Percentiles rank a stretch among this genome's conserved stretches.
Evolutionary conservation across 1,140 invertebrate species (phyloP).

Genomic region (Drosophila subpulchrella): DNA sequence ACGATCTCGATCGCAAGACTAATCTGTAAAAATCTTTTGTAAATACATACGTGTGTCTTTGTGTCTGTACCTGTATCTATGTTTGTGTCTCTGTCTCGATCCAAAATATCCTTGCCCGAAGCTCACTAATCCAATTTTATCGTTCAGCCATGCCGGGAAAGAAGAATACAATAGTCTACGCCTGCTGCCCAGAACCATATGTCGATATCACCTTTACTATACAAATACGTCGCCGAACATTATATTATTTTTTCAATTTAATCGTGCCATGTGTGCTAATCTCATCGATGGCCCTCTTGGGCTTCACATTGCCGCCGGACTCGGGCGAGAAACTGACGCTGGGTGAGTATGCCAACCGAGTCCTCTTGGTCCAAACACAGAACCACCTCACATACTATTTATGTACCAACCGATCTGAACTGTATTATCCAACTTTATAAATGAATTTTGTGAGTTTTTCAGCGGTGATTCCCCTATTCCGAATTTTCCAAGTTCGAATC

Average conservation of each 20-base stretch:
- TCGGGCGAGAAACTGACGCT: slow-evolving; percentile 99
- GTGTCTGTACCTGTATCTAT: slow-evolving; percentile 44
- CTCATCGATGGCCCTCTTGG: slow-evolving; percentile 98
- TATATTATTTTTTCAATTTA: slow-evolving; percentile 99
- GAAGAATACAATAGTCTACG: slow-evolving; percentile 92
- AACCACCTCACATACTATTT: slow-evolving; percentile 10
- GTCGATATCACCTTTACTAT: slow-evolving; percentile 99
- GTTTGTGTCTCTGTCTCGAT: slow-evolving; percentile 58
- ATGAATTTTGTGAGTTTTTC: slow-evolving; percentile 47
- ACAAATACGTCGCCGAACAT: slow-evolving; percentile 96
- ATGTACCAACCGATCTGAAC: slow-evolving; percentile 25
- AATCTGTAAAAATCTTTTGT: slow-evolving; percentile 39
- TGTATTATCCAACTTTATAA: slow-evolving; percentile 26
- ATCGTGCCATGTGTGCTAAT: slow-evolving; percentile 99
- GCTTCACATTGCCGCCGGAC: slow-evolving; percentile 98
- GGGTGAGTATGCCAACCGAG: slow-evolving; percentile 88
- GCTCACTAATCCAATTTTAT: slow-evolving; percentile 67
- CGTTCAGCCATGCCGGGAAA: slow-evolving; percentile 92
- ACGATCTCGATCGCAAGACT: slow-evolving; percentile 14
- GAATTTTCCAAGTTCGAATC: slow-evolving; percentile 6
- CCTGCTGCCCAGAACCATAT: slow-evolving; percentile 96
- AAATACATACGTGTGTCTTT: slow-evolving; percentile 44
- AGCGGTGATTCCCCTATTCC: slow-evolving; percentile 23
- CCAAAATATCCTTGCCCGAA: slow-evolving; percentile 13
- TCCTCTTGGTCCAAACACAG: slow-evolving; percentile 18